These are phyloP conservation scores for Stegana nigrithorax DNA, from an alignment of 2,888 invertebrate species.

Conservation along the genomic window DNA sequence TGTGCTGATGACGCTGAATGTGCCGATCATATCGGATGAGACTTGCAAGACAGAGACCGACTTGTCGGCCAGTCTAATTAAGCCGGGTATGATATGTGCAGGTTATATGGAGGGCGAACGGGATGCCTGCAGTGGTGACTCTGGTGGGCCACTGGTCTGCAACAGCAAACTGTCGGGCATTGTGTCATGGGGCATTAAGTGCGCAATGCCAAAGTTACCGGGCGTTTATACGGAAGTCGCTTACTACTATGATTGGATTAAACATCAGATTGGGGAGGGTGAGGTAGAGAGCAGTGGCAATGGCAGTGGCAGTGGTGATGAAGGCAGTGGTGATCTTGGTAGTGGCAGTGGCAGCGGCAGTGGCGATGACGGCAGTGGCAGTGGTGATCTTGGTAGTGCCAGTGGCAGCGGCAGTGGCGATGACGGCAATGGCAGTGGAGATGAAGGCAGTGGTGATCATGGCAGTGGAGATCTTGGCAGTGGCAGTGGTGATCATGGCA, in stretches of 20 bases:
- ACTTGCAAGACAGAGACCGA: constrained; percentile 58
- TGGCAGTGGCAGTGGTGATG: not conserved
- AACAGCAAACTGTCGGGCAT: constrained; percentile 78
- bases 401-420: constrained; percentile 1
- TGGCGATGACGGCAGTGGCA: constrained; percentile 2
- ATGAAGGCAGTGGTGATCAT: constrained; percentile 5
- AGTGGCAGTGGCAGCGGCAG: constrained; percentile 1
- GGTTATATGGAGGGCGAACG: constrained; percentile 80
- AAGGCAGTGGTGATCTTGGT: constrained; percentile 23
- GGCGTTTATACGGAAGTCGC: constrained; percentile 81
- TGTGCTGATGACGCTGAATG: constrained; percentile 51
- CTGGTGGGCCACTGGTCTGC: constrained; percentile 82
- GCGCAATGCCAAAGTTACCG: constrained; percentile 78
- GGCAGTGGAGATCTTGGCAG: not conserved
- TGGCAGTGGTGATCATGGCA: not conserved
- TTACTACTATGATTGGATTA: constrained; percentile 51
- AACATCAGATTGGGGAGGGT: not conserved
- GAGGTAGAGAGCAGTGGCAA: constrained; percentile 13
- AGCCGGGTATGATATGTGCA: constrained; percentile 80
- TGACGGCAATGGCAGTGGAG: not conserved
- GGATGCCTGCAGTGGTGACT: constrained; percentile 86
- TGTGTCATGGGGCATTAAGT: constrained; percentile 86
- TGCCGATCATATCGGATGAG: constrained; percentile 47
- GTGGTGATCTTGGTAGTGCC: constrained; percentile 27
- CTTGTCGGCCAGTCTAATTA: constrained; percentile 67